Conservation (phyloP, 2,113 vertebrate species). For the Ranitomeya variabilis region DNA sequence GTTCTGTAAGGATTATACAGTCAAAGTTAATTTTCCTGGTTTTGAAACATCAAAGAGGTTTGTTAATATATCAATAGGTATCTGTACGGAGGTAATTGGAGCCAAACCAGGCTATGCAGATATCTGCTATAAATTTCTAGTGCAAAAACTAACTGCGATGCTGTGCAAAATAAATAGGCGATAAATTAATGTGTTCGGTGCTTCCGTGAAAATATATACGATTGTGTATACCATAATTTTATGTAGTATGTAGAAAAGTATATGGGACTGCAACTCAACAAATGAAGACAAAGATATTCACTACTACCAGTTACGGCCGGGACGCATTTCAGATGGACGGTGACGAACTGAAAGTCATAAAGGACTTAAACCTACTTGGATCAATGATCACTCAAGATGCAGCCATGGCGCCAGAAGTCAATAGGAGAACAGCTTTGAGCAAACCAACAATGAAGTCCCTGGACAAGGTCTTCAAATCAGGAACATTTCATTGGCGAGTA, state of each 20-base stretch:
- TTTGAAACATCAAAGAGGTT: neutral
- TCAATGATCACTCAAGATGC: too few species aligned
- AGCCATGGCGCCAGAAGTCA: too few species aligned
- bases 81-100: conserved; percentile 12
- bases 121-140: neutral
- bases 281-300: too few species aligned
- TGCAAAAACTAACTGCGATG: neutral
- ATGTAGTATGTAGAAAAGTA: neutral
- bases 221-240: neutral
- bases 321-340: too few species aligned
- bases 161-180: neutral
- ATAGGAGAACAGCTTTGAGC: too few species aligned
- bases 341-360: too few species aligned
- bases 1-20: neutral
- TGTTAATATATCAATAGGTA: neutral
- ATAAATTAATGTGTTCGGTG: neutral
- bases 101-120: neutral
- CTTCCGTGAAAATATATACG: neutral
- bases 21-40: neutral
- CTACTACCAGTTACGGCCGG: too few species aligned
- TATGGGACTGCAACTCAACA: too few species aligned
- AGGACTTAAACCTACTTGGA: too few species aligned
- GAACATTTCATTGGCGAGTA: too few species aligned
- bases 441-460: too few species aligned
- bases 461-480: too few species aligned